phyloP scores from a whole-genome alignment of 2,888 invertebrate genomes.

The Chromoteleia sp. region DNA sequence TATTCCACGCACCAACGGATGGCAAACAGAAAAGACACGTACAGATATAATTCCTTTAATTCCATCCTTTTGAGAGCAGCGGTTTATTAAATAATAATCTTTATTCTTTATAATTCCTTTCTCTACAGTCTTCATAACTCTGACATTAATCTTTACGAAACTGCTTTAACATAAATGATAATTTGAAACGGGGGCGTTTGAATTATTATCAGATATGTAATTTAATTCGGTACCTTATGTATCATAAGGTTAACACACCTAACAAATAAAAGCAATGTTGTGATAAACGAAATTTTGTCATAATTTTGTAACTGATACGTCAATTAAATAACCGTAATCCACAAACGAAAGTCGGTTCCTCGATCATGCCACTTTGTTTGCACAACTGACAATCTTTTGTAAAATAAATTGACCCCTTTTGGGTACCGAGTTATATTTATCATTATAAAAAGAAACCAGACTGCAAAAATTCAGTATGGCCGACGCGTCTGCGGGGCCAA shows the following conservation, averaged over 20 bases:
- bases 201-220: too few species aligned
- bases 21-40: conserved; percentile 40
- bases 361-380: conserved; percentile 54
- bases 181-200: too few species aligned
- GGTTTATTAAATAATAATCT: too few species aligned
- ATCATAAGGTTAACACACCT: too few species aligned
- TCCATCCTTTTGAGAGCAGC: not conserved
- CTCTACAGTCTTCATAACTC: too few species aligned
- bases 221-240: too few species aligned
- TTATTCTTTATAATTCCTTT: too few species aligned
- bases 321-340: not conserved
- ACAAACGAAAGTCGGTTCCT: conserved; percentile 14
- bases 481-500: conserved; percentile 77
- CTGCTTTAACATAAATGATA: too few species aligned
- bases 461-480: conserved; percentile 84
- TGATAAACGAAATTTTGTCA: too few species aligned
- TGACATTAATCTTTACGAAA: too few species aligned
- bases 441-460: conserved; percentile 81
- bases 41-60: conserved; percentile 28
- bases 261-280: too few species aligned
- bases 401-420: conserved; percentile 61
- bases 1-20: conserved; percentile 4
- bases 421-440: conserved; percentile 60
- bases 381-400: conserved; percentile 60
- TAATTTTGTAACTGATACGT: too few species aligned